Conservation (phyloP, 1,140 invertebrate species). For the Bombus haemorrhoidalis region DNA sequence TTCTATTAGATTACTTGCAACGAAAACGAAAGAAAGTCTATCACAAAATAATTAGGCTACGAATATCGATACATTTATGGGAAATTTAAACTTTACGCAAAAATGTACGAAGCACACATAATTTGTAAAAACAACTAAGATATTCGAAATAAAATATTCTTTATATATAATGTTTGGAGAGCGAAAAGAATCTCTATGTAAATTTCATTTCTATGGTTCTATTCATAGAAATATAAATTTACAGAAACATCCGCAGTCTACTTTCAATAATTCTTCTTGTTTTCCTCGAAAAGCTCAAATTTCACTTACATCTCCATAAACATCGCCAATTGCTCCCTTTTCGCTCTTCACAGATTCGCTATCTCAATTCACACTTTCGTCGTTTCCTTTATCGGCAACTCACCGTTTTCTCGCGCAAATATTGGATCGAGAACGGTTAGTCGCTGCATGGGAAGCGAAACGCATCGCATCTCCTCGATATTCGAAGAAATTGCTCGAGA, state of each 20-base stretch:
- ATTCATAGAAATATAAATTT: not conserved
- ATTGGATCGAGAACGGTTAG: not conserved
- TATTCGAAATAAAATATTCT: too few species aligned
- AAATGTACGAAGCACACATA: too few species aligned
- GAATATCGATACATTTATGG: not conserved
- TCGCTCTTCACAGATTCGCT: not conserved
- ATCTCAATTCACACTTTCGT: not conserved
- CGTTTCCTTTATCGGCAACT: not conserved
- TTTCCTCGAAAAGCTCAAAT: not conserved
- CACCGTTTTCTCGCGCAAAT: not conserved
- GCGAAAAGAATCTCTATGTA: not conserved
- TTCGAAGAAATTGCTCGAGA: not conserved
- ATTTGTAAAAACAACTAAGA: too few species aligned
- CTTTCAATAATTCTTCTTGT: not conserved
- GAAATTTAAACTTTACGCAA: not conserved
- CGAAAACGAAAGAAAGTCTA: not conserved
- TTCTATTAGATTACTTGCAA: not conserved
- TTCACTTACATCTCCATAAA: not conserved
- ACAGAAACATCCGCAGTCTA: not conserved
- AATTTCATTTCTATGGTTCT: not conserved
- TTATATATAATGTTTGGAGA: not conserved
- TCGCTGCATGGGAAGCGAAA: not conserved
- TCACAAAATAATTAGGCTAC: not conserved
- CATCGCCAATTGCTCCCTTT: not conserved
- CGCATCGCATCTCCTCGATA: not conserved